Base-by-base conservation (phyloP, 2,888 invertebrate genomes). In the Drosophila siamana region DNA sequence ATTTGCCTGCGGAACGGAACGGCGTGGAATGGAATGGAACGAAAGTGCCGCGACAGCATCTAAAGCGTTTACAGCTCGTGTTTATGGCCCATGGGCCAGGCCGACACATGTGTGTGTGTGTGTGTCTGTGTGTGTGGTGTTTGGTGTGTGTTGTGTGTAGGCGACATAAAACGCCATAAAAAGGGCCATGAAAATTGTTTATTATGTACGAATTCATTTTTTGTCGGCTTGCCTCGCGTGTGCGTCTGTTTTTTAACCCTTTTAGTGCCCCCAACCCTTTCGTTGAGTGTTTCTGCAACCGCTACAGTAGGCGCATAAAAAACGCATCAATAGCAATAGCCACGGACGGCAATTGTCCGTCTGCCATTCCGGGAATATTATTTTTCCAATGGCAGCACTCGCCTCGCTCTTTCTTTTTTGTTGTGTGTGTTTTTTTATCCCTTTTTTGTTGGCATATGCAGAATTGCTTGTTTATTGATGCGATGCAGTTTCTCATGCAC, bases 51-150 rank as follows among this genome's bases (percentile, higher is more conserved):
- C 59, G 38, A 50, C 43, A 63, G 52, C 46, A 48, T 60, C 50
- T 56, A 48, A 65, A 73, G 43, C 47, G 61, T 83, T 84, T 84
- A 83, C 60, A 60, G 61, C 66, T 57, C 60, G 54, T 55, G 40
- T 52, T 76, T 76, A 74, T 76, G 61, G 43, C 46, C 38, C 61
- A 36, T 47, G 71, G 66, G 57, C 41, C 64, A 44, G 54, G 43
- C 55, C 55, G 33, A 44, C 44, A 44, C n/a, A n/a, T n/a, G n/a
- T n/a, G n/a, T n/a, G n/a, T n/a, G n/a, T n/a, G n/a, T n/a, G n/a
- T n/a, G n/a, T n/a, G n/a, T n/a, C n/a, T 80, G 73, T 62, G 69
- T 75, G 80, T 62, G 59, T 24, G 24, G 4, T 24, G 4, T 24
- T 24, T 2, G 24, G 24, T 5, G 24, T 4, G 4, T 24, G 24